phyloP scores from a whole-genome alignment of 2,113 vertebrate genomes.

The Arenaria interpres region DNA sequence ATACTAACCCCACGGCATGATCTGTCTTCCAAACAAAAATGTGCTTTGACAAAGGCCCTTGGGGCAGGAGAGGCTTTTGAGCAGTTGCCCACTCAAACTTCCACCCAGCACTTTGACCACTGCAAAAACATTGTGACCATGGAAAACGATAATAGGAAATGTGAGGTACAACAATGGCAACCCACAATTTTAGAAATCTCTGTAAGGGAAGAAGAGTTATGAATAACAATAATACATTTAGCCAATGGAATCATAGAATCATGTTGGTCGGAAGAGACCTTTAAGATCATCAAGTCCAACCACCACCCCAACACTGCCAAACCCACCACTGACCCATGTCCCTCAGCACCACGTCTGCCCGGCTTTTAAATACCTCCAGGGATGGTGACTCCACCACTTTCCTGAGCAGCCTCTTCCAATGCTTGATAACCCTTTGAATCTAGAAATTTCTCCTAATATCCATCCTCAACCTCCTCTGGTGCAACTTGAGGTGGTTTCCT shows the following conservation, averaged over 20 bases:
- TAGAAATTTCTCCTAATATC: neutral
- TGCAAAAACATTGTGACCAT: neutral
- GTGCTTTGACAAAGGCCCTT: neutral
- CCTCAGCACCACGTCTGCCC: neutral
- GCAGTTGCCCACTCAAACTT: neutral
- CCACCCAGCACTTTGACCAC: neutral
- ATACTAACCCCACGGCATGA: slow-evolving; percentile 48
- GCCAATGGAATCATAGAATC: neutral
- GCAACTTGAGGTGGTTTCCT: neutral
- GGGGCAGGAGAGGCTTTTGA: neutral
- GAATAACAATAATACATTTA: neutral
- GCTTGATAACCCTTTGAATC: neutral
- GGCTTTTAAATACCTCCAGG: neutral
- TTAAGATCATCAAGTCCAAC: neutral
- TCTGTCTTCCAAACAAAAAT: neutral
- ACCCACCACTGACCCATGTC: neutral
- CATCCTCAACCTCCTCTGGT: neutral
- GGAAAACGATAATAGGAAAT: neutral
- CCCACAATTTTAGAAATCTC: neutral
- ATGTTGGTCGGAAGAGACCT: neutral
- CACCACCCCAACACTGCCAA: neutral
- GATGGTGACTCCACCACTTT: neutral
- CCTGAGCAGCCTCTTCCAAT: neutral
- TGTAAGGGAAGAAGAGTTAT: neutral
- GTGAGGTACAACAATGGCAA: neutral